A percentile compares a stretch with the other conserved stretches of the same genome.
Conservation (phyloP, 1,140 invertebrate genomes). For the Aphaenogaster ashmeadi region DNA sequence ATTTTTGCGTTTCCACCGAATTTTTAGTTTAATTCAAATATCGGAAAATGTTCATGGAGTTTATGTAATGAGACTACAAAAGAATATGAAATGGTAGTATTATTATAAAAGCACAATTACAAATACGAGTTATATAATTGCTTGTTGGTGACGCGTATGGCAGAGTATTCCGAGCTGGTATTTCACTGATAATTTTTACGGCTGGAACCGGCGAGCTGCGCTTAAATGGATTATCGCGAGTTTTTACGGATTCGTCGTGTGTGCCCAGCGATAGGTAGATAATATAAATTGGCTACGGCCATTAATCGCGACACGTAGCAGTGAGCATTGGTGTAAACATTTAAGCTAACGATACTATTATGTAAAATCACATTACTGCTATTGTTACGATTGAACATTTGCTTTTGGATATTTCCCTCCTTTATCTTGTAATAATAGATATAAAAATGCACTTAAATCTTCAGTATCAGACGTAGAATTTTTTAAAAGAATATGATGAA, state of each 20-base stretch:
- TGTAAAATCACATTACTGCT: not conserved
- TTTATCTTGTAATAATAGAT: not conserved
- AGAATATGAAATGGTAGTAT: not conserved
- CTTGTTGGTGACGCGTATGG: not conserved
- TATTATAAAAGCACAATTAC: not conserved
- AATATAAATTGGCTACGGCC: slow-evolving; percentile 30
- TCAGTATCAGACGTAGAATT: not conserved
- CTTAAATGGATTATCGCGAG: slow-evolving; percentile 28
- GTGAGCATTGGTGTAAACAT: not conserved
- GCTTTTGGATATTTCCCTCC: not conserved
- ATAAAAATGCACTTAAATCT: not conserved
- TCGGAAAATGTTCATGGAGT: not conserved
- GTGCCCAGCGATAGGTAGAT: not conserved
- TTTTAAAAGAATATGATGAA: not conserved
- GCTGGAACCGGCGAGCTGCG: not conserved
- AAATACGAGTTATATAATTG: slow-evolving; percentile 21
- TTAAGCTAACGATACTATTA: slow-evolving; percentile 17
- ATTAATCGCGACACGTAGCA: slow-evolving; percentile 34
- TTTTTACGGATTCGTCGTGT: slow-evolving; percentile 22
- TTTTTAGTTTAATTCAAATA: slow-evolving; percentile 15
- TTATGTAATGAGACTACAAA: slow-evolving; percentile 1
- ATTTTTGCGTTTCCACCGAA: not conserved
- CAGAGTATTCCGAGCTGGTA: slow-evolving; percentile 10
- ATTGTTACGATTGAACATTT: not conserved
- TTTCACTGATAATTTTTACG: slow-evolving; percentile 51